Percentiles rank a stretch among this genome's conserved stretches.
Evolutionary conservation across 2,888 invertebrate species (phyloP).

Genomic region (Stegana nigrithorax): DNA sequence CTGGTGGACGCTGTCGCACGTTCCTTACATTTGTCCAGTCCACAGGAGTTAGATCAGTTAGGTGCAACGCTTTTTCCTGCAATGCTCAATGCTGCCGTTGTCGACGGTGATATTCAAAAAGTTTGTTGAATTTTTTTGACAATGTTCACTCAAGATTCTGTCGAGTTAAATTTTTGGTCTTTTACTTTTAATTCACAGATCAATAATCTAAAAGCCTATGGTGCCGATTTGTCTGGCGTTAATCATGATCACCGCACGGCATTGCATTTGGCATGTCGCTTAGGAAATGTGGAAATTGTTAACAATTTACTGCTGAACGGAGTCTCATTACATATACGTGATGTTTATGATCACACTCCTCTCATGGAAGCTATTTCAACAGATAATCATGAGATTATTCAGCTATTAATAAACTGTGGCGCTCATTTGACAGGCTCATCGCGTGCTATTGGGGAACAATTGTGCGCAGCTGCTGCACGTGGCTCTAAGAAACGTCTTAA

Average conservation of each 20-base stretch:
- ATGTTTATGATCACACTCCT: slow-evolving; percentile 77
- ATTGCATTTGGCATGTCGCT: slow-evolving; percentile 82
- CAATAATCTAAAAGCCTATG: slow-evolving; percentile 70
- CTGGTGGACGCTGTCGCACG: slow-evolving; percentile 74
- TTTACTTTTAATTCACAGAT: slow-evolving; percentile 39
- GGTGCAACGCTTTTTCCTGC: slow-evolving; percentile 77
- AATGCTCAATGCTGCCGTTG: slow-evolving; percentile 76
- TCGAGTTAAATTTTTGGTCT: background rate
- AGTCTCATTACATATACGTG: slow-evolving; percentile 84
- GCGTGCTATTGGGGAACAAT: slow-evolving; percentile 74
- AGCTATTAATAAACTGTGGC: slow-evolving; percentile 78
- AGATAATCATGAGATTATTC: slow-evolving; percentile 75
- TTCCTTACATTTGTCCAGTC: slow-evolving; percentile 71
- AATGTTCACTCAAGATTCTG: slow-evolving; percentile 45
- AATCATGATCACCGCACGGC: slow-evolving; percentile 84
- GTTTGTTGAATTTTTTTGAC: background rate
- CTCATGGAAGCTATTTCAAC: slow-evolving; percentile 77
- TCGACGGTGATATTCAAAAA: slow-evolving; percentile 70
- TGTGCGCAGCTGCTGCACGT: slow-evolving; percentile 76
- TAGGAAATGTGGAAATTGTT: slow-evolving; percentile 77
- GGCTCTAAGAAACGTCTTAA: slow-evolving; percentile 73
- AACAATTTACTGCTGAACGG: slow-evolving; percentile 82
- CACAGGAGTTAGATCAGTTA: slow-evolving; percentile 72
- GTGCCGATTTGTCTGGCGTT: slow-evolving; percentile 79
- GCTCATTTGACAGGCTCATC: slow-evolving; percentile 77